Evolutionary conservation across 2,797 vertebrate species (phyloP), one percentile per base, ranked within the genome.

Genomic region (Sebastes hubbsi): DNA sequence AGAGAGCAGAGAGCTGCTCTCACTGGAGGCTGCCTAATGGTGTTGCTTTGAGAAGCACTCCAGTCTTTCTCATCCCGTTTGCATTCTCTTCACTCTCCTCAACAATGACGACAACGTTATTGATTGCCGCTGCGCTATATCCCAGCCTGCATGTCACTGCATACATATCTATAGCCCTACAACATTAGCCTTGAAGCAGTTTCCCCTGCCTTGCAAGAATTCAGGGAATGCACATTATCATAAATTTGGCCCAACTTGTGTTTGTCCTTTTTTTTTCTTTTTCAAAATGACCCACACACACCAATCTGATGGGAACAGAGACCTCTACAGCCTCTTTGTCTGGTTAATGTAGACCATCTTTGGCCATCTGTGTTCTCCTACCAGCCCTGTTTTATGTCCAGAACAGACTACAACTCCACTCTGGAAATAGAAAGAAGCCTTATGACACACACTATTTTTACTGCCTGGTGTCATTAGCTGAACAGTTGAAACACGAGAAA

Each of bases 1-100:
- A 91, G 84, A 91, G 85, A 90, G 88, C 88, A 93, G 86, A 91
- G 88, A 84, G 88, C 82, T 87, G 84, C 76, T 91, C 92, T 93
- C 85, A 85, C 78, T 90, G 81, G 68, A 90, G 75, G 81, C 84
- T 73, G 81, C 63, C 82, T 91, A 89, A 90, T 87, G 86, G 72
- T 77, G 83, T 38, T 80, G 77, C 87, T 84, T 64, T 72, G 75
- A 91, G 84, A 74, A 81, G 78, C 82, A 72, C 82, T 89, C 72
- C 54, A 38, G 61, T 66, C 74, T 69, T 77, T 78, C 87, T 81
- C 77, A 75, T 89, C 86, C 56, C 36, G 20, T 65, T 72, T 76
- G 73, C 82, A 32, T 72, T 82, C 67, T 66, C 65, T 59, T 87
- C 70, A 14, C 80, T 77, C 42, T 67, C 61, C 75, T 72, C 60